These are phyloP conservation scores for Carposina sasakii DNA, from an alignment of 1,140 invertebrate species.

Conservation along the genomic window DNA sequence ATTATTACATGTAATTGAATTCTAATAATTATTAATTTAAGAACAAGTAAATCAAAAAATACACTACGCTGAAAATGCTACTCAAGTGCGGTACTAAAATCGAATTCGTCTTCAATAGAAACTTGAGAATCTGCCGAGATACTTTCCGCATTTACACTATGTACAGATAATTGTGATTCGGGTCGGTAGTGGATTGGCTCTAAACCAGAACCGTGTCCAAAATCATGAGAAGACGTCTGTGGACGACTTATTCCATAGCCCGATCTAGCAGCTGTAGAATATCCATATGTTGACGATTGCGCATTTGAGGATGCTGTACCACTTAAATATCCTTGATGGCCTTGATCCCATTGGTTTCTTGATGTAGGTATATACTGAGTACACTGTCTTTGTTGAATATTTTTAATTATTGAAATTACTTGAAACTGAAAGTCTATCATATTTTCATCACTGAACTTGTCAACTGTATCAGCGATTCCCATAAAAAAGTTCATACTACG, in stretches of 20 bases:
- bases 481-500: slow-evolving; percentile 9
- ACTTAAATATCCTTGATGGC: slow-evolving; percentile 18
- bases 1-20: slow-evolving; percentile 11
- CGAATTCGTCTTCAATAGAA: slow-evolving; percentile 26
- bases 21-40: slow-evolving; percentile 12
- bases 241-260: slow-evolving; percentile 23
- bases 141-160: slow-evolving; percentile 22
- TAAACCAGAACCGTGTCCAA: slow-evolving; percentile 25
- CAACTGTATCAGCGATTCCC: slow-evolving; percentile 6
- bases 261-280: slow-evolving; percentile 24
- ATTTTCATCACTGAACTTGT: slow-evolving; percentile 11
- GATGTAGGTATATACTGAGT: slow-evolving; percentile 22
- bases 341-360: slow-evolving; percentile 23
- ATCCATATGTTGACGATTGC: slow-evolving; percentile 23
- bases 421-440: slow-evolving; percentile 10
- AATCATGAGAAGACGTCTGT: slow-evolving; percentile 20
- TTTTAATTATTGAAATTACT: slow-evolving; percentile 11
- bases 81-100: slow-evolving; percentile 21
- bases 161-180: slow-evolving; percentile 23
- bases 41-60: slow-evolving; percentile 12
- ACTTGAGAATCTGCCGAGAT: slow-evolving; percentile 22
- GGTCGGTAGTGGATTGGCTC: slow-evolving; percentile 25
- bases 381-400: slow-evolving; percentile 19
- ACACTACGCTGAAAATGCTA: slow-evolving; percentile 12
- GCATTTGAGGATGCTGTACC: slow-evolving; percentile 20